Evolutionary conservation across 64 coral and sea anemone species (phyloP), one percentile per base, ranked within the genome.

Genomic region (Acropora tenuis): DNA sequence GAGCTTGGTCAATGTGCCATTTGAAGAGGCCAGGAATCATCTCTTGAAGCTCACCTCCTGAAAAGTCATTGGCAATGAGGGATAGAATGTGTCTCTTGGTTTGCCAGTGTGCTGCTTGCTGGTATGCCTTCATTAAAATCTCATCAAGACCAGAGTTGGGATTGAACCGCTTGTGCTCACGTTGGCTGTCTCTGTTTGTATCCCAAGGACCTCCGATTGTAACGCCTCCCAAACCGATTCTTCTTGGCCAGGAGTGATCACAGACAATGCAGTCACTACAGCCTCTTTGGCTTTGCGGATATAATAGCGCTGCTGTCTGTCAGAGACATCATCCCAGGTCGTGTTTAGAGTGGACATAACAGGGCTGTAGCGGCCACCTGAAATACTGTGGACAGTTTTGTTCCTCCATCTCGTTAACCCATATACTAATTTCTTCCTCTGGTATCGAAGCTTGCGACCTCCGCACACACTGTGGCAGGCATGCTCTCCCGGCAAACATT

Each of bases 321-420:
- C 76, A 30, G 75, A 68, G 18, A 89, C 75, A 45, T 89, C 88
- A 40, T 79, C 53, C 58, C 75, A 65, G 9, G 42, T 46, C 41
- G 88, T 89, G 74, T 89, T 89, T 50, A 89, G 74, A 46, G 69
- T 88, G 72, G 86, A 76, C 86, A 88, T 88, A 13, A 88, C 68
- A 15, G 86, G 86, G 86, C 86, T 88, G 73, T 88, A 88, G 46
- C 73, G 86, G 69, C 69, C 86, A 47, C 73, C 30, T 88, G 86
- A 88, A 16, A 88, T 76, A 47, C 50, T 55, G 50, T 55, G 50
- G 50, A 55, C 50, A 55, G 9, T 55, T 55, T 55, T 55, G 50
- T 6, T 55, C 50, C 9, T 55, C 50, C 50, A 55, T 55, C 50
- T 55, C 50, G 50, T 55, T 9, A 55, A 55, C 50, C 50, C 50